phyloP scores from a whole-genome alignment of 1,140 invertebrate species.

The Megathymus violae region DNA sequence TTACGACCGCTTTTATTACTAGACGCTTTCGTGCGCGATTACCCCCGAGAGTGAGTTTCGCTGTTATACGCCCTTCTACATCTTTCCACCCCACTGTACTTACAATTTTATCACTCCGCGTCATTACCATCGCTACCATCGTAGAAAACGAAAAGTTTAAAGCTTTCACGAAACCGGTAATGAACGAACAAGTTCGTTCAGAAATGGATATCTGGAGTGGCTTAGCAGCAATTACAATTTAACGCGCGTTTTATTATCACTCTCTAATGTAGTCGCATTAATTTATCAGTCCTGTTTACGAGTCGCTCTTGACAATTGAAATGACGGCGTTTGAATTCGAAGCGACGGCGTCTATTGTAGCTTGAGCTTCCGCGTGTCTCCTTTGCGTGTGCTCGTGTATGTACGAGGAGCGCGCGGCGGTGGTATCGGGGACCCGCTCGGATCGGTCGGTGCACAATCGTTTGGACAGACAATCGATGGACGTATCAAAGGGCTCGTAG shows the following conservation, averaged over 20 bases:
- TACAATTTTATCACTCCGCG: constrained; percentile 29
- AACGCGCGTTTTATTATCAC: constrained; percentile 82
- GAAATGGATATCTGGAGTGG: constrained; percentile 13
- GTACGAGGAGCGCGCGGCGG: constrained; percentile 39
- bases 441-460: constrained; percentile 66
- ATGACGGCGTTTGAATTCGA: constrained; percentile 70
- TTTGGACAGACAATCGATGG: constrained; percentile 80
- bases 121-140: constrained; percentile 36
- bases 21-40: constrained; percentile 81
- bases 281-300: constrained; percentile 79
- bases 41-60: constrained; percentile 81
- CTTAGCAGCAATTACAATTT: constrained; percentile 78
- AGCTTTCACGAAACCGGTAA: constrained; percentile 30
- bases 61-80: constrained; percentile 70
- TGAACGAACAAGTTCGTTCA: constrained; percentile 21
- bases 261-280: constrained; percentile 80
- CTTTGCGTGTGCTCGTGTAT: constrained; percentile 40
- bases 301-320: constrained; percentile 77
- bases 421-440: constrained; percentile 54
- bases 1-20: constrained; percentile 81
- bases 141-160: not conserved
- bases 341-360: constrained; percentile 47
- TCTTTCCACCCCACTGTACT: constrained; percentile 37
- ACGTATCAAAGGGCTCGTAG: constrained; percentile 78
- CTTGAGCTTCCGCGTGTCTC: constrained; percentile 48